These are phyloP conservation scores for Bombyx mandarina DNA, from an alignment of 1,140 invertebrate species.

Conservation along the genomic window DNA sequence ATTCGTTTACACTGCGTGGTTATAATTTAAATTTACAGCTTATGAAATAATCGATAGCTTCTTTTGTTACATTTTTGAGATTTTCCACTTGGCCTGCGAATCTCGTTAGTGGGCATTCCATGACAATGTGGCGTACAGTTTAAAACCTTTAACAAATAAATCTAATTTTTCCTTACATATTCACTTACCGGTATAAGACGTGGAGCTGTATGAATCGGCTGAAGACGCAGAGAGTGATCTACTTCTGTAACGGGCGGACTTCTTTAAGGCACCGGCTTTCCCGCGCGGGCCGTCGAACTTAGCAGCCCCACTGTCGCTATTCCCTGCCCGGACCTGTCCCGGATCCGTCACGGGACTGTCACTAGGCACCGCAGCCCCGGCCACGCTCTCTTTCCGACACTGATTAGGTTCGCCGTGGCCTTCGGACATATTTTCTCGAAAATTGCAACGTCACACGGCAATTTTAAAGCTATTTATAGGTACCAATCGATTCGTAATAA, in stretches of 20 bases:
- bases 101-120: too few species aligned
- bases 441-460: too few species aligned
- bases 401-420: constrained; percentile 43
- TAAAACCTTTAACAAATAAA: neutral
- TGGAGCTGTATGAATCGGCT: constrained; percentile 93
- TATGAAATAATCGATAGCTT: too few species aligned
- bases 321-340: constrained; percentile 50
- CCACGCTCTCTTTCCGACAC: constrained; percentile 49
- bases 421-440: constrained; percentile 37
- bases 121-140: neutral
- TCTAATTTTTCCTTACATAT: neutral
- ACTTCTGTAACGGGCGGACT: constrained; percentile 87
- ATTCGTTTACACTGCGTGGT: too few species aligned
- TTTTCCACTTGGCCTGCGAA: too few species aligned
- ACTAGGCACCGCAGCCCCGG: constrained; percentile 42
- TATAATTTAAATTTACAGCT: too few species aligned
- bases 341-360: constrained; percentile 63
- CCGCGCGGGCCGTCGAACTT: constrained; percentile 55
- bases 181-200: constrained; percentile 64
- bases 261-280: constrained; percentile 83
- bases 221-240: constrained; percentile 93
- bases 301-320: constrained; percentile 30
- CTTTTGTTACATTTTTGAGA: too few species aligned
- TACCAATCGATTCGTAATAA: too few species aligned
- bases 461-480: too few species aligned